Evolutionary conservation across 1,140 invertebrate genomes (phyloP).

Genomic region (Diploscapter pachys): DNA sequence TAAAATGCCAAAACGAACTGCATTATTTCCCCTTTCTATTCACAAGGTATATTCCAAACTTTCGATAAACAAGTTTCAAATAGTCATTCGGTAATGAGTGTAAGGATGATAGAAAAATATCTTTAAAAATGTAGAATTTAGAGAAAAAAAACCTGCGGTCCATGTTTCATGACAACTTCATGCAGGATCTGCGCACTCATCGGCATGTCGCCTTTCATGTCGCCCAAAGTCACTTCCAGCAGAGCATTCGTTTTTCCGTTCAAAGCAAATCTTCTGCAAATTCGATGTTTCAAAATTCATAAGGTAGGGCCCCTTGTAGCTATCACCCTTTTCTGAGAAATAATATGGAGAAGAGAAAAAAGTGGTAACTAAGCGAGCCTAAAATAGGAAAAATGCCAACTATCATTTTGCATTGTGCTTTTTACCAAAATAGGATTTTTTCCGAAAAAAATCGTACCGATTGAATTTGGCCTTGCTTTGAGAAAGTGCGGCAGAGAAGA

Average conservation of each 20-base stretch:
- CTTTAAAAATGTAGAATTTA: too few relatives aligned
- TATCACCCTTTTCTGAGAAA: too few relatives aligned
- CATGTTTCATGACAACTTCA: slow-evolving; percentile 45
- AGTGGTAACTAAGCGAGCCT: background rate
- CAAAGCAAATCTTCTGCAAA: background rate
- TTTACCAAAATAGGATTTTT: slow-evolving; percentile 1
- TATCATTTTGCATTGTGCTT: background rate
- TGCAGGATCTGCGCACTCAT: slow-evolving; percentile 54
- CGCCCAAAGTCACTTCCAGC: slow-evolving; percentile 31
- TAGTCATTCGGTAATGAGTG: too few relatives aligned
- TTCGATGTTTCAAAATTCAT: slow-evolving; percentile 14
- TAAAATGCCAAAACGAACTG: too few relatives aligned
- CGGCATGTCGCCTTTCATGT: slow-evolving; percentile 49
- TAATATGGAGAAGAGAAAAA: too few relatives aligned
- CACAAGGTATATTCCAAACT: too few relatives aligned
- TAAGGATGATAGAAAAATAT: too few relatives aligned
- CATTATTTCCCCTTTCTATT: too few relatives aligned
- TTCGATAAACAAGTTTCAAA: too few relatives aligned
- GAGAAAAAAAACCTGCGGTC: slow-evolving; percentile 14
- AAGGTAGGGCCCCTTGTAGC: background rate
- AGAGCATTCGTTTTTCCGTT: slow-evolving; percentile 9
- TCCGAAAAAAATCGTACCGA: background rate
- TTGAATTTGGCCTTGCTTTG: slow-evolving; percentile 7
- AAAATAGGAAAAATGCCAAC: background rate
- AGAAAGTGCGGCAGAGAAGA: slow-evolving; percentile 8